Evolutionary conservation across 2,797 vertebrate genomes (phyloP).

Genomic region (Manis pentadactyla): DNA sequence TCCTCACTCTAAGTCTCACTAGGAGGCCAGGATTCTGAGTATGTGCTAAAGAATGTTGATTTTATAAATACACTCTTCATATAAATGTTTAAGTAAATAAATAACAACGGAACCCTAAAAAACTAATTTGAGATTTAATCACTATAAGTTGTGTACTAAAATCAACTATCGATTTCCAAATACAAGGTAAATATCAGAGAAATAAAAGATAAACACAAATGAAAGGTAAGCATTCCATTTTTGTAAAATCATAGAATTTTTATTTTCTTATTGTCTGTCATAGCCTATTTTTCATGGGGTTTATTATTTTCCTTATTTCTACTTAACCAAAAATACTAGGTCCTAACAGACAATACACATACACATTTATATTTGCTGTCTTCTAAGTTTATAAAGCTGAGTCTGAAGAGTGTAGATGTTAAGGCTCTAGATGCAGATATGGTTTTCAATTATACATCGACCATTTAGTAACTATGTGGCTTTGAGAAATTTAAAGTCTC

Average conservation of each 20-base stretch:
- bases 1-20: neutral
- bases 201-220: neutral
- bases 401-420: neutral
- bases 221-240: neutral
- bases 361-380: neutral
- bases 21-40: neutral
- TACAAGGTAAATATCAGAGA: neutral
- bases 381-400: neutral
- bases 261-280: neutral
- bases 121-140: neutral
- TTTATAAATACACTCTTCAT: neutral
- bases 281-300: neutral
- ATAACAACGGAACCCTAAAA: neutral
- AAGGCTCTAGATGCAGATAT: neutral
- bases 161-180: neutral
- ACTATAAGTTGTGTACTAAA: neutral
- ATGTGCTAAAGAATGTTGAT: neutral
- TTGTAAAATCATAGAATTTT: neutral
- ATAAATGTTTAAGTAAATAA: neutral
- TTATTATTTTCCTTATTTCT: neutral
- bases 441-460: neutral
- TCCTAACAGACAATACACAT: neutral
- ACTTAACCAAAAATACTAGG: neutral
- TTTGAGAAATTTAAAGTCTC: neutral
- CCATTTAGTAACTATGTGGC: neutral